Evolutionary conservation across 2,113 vertebrate species (phyloP), one percentile per base, ranked within the genome.

Genomic region (Mionectes macconnelli): DNA sequence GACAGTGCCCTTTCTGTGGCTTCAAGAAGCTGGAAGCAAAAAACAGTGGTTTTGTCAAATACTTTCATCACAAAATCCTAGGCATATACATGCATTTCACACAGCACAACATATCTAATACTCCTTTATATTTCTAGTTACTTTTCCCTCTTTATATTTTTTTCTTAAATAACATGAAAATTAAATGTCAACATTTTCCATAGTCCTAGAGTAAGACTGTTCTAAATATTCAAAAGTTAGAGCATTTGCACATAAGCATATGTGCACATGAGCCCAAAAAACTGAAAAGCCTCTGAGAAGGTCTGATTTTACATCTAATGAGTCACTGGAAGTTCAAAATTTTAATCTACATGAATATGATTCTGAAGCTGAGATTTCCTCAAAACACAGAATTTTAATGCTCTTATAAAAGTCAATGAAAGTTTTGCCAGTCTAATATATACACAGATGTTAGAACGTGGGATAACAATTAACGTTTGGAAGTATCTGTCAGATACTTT

Each of bases 161-260:
- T 59, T 90, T 79, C 55, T 70, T 62, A 68, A 84, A 75, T 68
- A 91, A 57, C 14, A n/a, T 16, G n/a, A 89, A 93, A 89, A 83
- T 39, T 84, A 74, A 85, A 91, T 82, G 25, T 39, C 62, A 90
- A 93, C 37, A 35, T 79, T 92, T 91, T 76, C 66, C 6, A 0
- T 24, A 76, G 44, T 81, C 92, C 50, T 80, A 77, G 47, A 86
- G 24, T 31, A 42, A 90, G 59, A 59, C 30, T 70, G 30, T 77
- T 86, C 76, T 80, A 86, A 88, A 85, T 82, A 89, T 79, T 87
- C 70, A 89, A 66, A 89, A 91, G 49, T 82, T 79, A 75, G 18
- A 87, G 69, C n/a, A 72, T 87, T 94, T 96, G 95, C 53, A 40
- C 53, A 35, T 53, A 73, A 82, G 39, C 74, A 94, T 94, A 92